A percentile compares a stretch with the other conserved stretches of the same genome.
Conservation (phyloP, 2,888 invertebrate genomes). For the Myathropa florea region DNA sequence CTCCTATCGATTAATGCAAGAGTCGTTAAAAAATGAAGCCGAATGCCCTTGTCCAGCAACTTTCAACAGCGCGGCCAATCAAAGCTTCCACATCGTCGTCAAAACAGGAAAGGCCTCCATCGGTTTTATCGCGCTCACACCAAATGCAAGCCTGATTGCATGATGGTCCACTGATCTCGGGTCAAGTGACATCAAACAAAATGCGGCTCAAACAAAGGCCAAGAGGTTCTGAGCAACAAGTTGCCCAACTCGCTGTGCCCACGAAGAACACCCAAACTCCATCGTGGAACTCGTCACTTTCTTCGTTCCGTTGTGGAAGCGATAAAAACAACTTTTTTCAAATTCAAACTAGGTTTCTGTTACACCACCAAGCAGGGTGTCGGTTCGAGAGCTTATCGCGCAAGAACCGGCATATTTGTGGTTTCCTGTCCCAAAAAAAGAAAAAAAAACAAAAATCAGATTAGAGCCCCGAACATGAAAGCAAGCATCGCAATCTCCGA, state of each 20-base stretch:
- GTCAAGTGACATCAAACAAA: background rate
- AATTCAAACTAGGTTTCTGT: slow-evolving; percentile 15
- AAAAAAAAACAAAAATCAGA: background rate
- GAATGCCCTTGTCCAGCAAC: background rate
- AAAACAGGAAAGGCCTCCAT: too few relatives aligned
- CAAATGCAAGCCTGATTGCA: too few relatives aligned
- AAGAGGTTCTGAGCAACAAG: background rate
- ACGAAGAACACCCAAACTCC: background rate
- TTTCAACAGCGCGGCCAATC: background rate
- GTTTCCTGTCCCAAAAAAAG: slow-evolving; percentile 20
- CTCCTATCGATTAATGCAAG: background rate
- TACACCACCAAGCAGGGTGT: background rate
- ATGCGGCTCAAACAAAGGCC: background rate
- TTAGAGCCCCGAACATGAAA: slow-evolving; percentile 12
- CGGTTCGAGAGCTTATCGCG: slow-evolving; percentile 7
- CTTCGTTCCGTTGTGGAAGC: background rate
- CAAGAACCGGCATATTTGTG: slow-evolving; percentile 1
- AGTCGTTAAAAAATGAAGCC: background rate
- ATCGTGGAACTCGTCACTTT: background rate
- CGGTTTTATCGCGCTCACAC: too few relatives aligned
- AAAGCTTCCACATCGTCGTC: too few relatives aligned
- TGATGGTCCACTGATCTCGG: background rate
- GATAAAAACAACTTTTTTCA: slow-evolving; percentile 17
- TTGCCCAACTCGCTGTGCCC: background rate
- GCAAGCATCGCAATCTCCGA: background rate